A percentile compares a stretch with the other conserved stretches of the same genome.
phyloP scores from a whole-genome alignment of 1,140 invertebrate genomes.

The Cotesia typhae region DNA sequence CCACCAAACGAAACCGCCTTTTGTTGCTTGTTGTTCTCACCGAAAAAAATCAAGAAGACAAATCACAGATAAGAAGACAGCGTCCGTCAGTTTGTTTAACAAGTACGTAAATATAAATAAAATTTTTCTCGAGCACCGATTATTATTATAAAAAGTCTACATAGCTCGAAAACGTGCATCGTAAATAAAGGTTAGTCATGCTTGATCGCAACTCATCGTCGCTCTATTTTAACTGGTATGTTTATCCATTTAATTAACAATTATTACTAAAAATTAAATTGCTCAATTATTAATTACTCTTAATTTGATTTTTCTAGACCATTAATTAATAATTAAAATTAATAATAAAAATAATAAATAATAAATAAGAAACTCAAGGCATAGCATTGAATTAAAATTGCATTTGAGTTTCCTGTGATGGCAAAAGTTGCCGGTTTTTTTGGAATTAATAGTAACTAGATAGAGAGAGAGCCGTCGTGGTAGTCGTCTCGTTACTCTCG shows the following conservation, averaged over 20 bases:
- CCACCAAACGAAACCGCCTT: not conserved
- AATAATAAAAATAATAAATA: too few species aligned
- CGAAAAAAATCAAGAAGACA: too few species aligned
- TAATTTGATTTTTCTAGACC: too few species aligned
- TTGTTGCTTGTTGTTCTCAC: too few species aligned
- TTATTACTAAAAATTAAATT: not conserved
- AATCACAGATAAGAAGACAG: too few species aligned
- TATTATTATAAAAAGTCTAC: not conserved
- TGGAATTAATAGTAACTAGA: not conserved
- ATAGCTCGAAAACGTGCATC: not conserved
- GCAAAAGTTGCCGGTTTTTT: not conserved
- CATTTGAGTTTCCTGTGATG: too few species aligned
- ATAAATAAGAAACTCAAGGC: too few species aligned
- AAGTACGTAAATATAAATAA: not conserved
- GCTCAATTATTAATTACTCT: too few species aligned
- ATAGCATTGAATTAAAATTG: too few species aligned
- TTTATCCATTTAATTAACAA: not conserved
- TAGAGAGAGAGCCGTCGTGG: slow-evolving; percentile 13
- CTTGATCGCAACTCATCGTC: slow-evolving; percentile 12
- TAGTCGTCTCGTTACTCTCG: slow-evolving; percentile 39
- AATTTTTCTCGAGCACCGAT: not conserved
- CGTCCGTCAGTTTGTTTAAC: too few species aligned
- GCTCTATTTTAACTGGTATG: not conserved
- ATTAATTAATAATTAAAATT: too few species aligned
- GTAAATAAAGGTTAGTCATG: slow-evolving; percentile 33